These are phyloP conservation scores for Heliconius charithonia DNA, from an alignment of 2,888 invertebrate genomes.

Conservation along the genomic window DNA sequence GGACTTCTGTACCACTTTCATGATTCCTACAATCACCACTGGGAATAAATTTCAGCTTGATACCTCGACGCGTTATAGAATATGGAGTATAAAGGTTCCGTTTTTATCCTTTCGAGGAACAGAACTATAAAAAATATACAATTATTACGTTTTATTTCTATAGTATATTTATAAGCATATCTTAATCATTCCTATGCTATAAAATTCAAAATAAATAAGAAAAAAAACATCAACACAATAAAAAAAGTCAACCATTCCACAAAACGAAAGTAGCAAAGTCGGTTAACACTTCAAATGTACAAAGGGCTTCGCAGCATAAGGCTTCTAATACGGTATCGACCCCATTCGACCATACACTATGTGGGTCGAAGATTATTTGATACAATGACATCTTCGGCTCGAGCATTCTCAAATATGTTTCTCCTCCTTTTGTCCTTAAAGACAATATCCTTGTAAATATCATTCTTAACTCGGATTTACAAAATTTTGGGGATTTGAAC, in stretches of 20 bases:
- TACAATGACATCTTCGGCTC: background rate
- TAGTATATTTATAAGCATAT: no score
- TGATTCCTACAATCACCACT: no score
- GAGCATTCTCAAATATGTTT: background rate
- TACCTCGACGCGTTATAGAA: no score
- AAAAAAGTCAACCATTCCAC: background rate
- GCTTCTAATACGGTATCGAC: constrained; percentile 37
- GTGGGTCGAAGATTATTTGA: constrained; percentile 30
- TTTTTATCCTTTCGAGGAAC: no score
- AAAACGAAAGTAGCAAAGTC: constrained; percentile 20
- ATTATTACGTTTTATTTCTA: no score
- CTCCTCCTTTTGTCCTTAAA: background rate
- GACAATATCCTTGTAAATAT: constrained; percentile 5
- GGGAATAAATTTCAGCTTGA: no score
- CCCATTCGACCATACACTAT: constrained; percentile 23
- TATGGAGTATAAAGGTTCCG: background rate
- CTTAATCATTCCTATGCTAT: no score
- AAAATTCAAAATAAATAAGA: background rate
- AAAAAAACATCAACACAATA: background rate
- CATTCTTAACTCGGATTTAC: background rate
- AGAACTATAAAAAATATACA: no score
- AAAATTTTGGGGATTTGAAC: background rate
- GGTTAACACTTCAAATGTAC: constrained; percentile 19
- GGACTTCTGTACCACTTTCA: no score
- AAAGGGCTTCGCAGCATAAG: constrained; percentile 32